These are phyloP conservation scores for Danaus plexippus DNA, from an alignment of 1,140 invertebrate species.

Conservation along the genomic window DNA sequence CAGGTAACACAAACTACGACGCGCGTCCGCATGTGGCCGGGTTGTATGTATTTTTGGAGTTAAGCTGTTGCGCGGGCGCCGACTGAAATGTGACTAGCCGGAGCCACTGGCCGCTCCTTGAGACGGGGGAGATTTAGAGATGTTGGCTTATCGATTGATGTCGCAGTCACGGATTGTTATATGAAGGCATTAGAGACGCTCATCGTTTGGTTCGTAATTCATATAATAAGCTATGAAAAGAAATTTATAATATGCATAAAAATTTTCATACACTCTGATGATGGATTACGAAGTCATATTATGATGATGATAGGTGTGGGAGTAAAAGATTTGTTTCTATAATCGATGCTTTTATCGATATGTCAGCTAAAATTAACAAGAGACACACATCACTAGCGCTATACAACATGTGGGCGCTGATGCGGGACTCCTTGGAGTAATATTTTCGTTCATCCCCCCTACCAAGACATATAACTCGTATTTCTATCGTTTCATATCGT, in stretches of 20 bases:
- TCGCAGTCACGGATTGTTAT: neutral
- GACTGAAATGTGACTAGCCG: slow-evolving; percentile 46
- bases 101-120: slow-evolving; percentile 50
- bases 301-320: slow-evolving; percentile 8
- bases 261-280: too few species aligned
- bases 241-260: too few species aligned
- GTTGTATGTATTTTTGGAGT: slow-evolving; percentile 56
- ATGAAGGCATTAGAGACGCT: neutral
- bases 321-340: neutral
- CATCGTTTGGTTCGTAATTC: too few species aligned
- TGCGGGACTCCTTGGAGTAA: slow-evolving; percentile 54
- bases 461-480: slow-evolving; percentile 31
- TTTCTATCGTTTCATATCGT: slow-evolving; percentile 18
- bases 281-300: neutral
- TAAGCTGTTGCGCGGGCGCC: slow-evolving; percentile 55
- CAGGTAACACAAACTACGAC: too few species aligned
- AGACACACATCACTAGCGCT: slow-evolving; percentile 31
- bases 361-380: neutral
- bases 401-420: slow-evolving; percentile 58
- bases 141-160: slow-evolving; percentile 15
- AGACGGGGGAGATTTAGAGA: slow-evolving; percentile 58
- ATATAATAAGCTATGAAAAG: too few species aligned
- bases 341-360: slow-evolving; percentile 25
- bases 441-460: slow-evolving; percentile 63
- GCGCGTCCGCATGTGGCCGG: slow-evolving; percentile 31